Conservation (phyloP, 2,797 vertebrate genomes). For the Xerus rutilus region DNA sequence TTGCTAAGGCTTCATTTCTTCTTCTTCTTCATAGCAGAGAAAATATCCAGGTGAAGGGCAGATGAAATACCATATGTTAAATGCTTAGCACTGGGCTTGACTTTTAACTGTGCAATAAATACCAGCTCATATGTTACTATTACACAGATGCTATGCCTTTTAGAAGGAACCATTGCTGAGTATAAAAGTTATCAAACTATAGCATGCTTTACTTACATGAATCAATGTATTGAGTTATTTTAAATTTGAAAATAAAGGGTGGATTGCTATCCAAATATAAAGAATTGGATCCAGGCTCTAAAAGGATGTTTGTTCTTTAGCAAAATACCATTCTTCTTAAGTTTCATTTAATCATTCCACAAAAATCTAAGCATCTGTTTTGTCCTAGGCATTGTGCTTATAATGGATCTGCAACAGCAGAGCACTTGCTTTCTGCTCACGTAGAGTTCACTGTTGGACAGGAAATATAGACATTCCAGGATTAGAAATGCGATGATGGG, state of each 20-base stretch:
- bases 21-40: not conserved
- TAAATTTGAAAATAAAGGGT: slow-evolving; percentile 75
- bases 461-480: not conserved
- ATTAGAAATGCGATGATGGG: not conserved
- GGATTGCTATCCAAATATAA: slow-evolving; percentile 64
- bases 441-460: not conserved
- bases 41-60: not conserved
- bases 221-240: slow-evolving; percentile 50
- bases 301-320: slow-evolving; percentile 73
- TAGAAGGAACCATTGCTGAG: slow-evolving; percentile 18
- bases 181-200: not conserved
- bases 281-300: slow-evolving; percentile 71
- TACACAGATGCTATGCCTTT: not conserved
- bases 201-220: not conserved
- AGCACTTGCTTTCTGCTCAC: slow-evolving; percentile 2
- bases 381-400: slow-evolving; percentile 36
- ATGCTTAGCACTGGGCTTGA: not conserved
- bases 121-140: not conserved
- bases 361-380: slow-evolving; percentile 78
- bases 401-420: not conserved
- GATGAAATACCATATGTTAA: not conserved
- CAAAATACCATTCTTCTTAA: slow-evolving; percentile 79
- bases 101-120: not conserved
- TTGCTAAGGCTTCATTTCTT: not conserved
- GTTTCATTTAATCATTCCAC: slow-evolving; percentile 75